Conservation (phyloP, 1,140 invertebrate genomes). For the Mycetomoellerius zeteki region DNA sequence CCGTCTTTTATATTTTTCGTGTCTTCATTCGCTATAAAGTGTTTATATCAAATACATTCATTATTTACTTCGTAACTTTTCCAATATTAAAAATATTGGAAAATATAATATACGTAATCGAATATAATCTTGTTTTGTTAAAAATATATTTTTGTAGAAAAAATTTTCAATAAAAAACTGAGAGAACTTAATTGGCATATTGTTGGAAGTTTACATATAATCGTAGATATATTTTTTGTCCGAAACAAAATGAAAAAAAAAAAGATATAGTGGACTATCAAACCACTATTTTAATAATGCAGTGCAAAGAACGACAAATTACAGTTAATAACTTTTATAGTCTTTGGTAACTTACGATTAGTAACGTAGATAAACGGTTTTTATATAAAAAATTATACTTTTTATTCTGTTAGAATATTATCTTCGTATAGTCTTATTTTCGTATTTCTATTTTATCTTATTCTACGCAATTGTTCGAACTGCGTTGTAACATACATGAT, state of each 20-base stretch:
- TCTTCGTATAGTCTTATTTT: not conserved
- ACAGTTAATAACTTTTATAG: constrained; percentile 2
- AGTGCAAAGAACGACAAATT: constrained; percentile 37
- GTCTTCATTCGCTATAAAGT: not conserved
- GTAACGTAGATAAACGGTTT: not conserved
- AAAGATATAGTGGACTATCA: not conserved
- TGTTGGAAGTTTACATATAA: constrained; percentile 20
- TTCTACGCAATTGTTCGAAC: not conserved
- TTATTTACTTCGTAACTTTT: not conserved
- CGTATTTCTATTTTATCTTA: constrained; percentile 14
- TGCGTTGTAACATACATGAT: not conserved
- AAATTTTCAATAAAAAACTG: constrained; percentile 1
- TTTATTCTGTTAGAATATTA: not conserved
- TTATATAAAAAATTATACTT: constrained; percentile 9
- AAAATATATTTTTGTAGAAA: not conserved
- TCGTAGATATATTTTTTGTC: not conserved
- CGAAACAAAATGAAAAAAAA: not conserved
- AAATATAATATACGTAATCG: not conserved
- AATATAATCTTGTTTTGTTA: not conserved
- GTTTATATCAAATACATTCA: not conserved
- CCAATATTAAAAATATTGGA: constrained; percentile 22
- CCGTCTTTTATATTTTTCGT: constrained; percentile 1
- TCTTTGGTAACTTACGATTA: not conserved
- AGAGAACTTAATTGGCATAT: constrained; percentile 17
- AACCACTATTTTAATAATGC: constrained; percentile 10